Evolutionary conservation across 2,797 vertebrate species (phyloP).

Genomic region (Cossypha heuglini): DNA sequence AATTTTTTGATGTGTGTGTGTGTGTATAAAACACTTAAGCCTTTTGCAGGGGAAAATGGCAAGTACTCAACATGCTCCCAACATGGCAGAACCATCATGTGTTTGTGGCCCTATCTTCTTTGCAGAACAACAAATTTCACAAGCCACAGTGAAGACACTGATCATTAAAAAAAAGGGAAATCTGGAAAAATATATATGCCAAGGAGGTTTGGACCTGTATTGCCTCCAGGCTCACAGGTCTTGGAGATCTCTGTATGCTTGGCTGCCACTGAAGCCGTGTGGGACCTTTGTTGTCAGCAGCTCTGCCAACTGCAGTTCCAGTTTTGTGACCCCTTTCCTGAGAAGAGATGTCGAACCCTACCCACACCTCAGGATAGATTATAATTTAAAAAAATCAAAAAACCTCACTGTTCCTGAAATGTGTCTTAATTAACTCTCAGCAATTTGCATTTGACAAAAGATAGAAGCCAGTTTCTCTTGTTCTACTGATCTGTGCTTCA

Average conservation of each 20-base stretch:
- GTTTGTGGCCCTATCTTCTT: neutral
- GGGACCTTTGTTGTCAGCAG: neutral
- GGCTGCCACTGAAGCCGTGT: fast-evolving
- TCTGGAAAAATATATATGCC: neutral
- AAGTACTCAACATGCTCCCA: neutral
- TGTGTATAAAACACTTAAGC: neutral
- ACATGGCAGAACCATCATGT: neutral
- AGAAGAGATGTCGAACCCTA: neutral
- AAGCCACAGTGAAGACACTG: fast-evolving
- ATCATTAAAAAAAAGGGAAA: neutral
- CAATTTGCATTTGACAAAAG: constrained; percentile 61
- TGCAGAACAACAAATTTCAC: neutral
- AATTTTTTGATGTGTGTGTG: too few species aligned
- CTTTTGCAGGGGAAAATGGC: neutral
- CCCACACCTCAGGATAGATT: constrained; percentile 28
- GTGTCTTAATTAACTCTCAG: constrained; percentile 38
- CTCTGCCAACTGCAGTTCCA: neutral
- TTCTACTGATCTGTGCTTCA: constrained; percentile 11
- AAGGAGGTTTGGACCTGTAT: neutral
- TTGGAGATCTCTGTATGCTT: neutral
- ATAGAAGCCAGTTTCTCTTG: constrained; percentile 64
- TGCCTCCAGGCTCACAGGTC: neutral
- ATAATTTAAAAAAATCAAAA: neutral
- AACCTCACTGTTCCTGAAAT: constrained; percentile 46
- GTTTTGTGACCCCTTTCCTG: neutral